Conservation (phyloP, 2,888 invertebrate genomes). For the Pheosia gnoma region DNA sequence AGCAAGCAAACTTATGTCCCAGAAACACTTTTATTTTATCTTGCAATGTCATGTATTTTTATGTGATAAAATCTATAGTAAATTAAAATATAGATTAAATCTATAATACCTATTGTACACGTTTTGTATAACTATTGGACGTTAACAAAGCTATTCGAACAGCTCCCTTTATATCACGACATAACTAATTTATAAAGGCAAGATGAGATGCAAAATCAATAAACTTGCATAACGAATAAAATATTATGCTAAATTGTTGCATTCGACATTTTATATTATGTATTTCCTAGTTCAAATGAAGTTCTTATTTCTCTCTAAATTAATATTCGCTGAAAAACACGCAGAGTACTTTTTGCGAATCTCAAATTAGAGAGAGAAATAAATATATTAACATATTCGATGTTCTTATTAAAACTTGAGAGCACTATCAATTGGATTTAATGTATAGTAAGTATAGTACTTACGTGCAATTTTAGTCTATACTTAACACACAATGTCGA, state of each 20-base stretch:
- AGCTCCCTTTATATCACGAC: conserved; percentile 40
- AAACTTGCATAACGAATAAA: conserved; percentile 28
- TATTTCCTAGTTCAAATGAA: conserved; percentile 2
- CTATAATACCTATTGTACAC: conserved; percentile 61
- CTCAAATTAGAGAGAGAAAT: conserved; percentile 53
- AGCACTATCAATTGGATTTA: neutral
- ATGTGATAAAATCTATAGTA: conserved; percentile 42
- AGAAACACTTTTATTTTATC: conserved; percentile 47
- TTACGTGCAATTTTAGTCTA: conserved; percentile 3
- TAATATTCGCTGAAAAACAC: conserved; percentile 51
- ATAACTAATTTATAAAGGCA: conserved; percentile 41
- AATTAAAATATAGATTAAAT: conserved; percentile 46
- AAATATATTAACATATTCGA: neutral
- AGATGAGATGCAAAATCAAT: conserved; percentile 51
- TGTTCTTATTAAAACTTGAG: neutral
- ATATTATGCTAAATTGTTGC: conserved; percentile 28
- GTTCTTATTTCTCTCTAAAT: conserved; percentile 41
- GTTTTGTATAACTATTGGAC: conserved; percentile 58
- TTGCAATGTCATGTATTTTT: conserved; percentile 58
- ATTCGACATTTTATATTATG: conserved; percentile 23
- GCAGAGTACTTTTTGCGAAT: conserved; percentile 45
- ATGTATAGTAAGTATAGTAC: neutral
- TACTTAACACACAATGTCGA: conserved; percentile 27
- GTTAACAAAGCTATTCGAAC: conserved; percentile 39
- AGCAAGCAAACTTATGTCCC: conserved; percentile 68